Conservation (phyloP, 2,797 vertebrate genomes). For the Sebastes hubbsi region DNA sequence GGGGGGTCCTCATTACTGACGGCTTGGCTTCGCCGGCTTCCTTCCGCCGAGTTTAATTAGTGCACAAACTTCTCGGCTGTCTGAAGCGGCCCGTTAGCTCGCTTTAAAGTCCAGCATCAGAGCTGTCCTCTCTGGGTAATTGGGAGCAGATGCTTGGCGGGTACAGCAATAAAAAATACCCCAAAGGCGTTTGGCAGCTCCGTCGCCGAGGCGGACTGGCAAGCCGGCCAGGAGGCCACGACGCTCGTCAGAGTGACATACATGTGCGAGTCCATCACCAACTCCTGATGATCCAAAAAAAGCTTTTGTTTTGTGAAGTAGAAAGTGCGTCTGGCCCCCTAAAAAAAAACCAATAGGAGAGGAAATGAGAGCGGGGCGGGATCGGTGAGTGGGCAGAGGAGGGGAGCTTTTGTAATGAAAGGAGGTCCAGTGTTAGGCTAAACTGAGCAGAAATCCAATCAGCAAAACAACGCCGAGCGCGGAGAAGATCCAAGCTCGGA, state of each 20-base stretch:
- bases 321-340: constrained; percentile 57
- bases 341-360: constrained; percentile 56
- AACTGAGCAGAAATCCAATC: constrained; percentile 81
- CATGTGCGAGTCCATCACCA: constrained; percentile 66
- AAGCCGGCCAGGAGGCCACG: constrained; percentile 65
- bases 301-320: constrained; percentile 35
- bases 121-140: constrained; percentile 82
- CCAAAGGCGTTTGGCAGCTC: constrained; percentile 79
- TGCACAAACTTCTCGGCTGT: constrained; percentile 79
- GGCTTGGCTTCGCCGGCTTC: constrained; percentile 69
- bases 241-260: constrained; percentile 76
- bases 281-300: constrained; percentile 50
- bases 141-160: constrained; percentile 85
- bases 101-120: constrained; percentile 79
- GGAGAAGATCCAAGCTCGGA: constrained; percentile 50
- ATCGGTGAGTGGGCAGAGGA: constrained; percentile 44
- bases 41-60: constrained; percentile 85
- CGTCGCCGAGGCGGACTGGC: constrained; percentile 63
- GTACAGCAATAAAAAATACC: constrained; percentile 82
- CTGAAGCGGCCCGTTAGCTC: constrained; percentile 77
- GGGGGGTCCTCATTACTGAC: constrained; percentile 81
- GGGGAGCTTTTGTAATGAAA: constrained; percentile 59
- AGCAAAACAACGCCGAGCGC: constrained; percentile 65
- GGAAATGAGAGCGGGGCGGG: constrained; percentile 72
- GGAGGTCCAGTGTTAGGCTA: constrained; percentile 71